Percentiles rank a stretch among this genome's conserved stretches.
These are phyloP conservation scores for Spisula solida DNA, from an alignment of 2,888 invertebrate species.

Conservation along the genomic window DNA sequence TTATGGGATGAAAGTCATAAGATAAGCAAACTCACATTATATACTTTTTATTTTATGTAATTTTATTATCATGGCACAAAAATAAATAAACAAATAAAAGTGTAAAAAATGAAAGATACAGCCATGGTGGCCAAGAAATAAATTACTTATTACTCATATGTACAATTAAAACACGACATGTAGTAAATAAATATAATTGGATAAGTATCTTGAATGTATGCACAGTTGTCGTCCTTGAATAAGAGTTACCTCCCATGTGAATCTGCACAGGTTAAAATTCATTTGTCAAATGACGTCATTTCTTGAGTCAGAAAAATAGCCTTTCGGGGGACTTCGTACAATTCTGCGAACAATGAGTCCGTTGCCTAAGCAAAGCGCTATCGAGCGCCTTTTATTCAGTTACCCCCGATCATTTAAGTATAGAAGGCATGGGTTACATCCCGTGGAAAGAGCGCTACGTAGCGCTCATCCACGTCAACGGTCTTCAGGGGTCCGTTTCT, in stretches of 20 bases:
- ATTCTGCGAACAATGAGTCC: no score
- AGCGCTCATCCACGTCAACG: no score
- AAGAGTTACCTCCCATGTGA: neutral
- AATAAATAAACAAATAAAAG: conserved; percentile 8
- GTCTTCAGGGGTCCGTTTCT: no score
- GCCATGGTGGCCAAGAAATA: neutral
- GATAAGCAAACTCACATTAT: neutral
- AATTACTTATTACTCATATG: neutral
- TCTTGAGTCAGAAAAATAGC: neutral
- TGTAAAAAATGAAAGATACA: neutral
- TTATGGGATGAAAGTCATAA: neutral
- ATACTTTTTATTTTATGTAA: neutral
- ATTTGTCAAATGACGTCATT: neutral
- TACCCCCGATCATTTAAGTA: no score
- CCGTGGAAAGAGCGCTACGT: no score
- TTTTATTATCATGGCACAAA: conserved; percentile 20
- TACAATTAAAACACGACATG: neutral
- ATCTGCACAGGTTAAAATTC: neutral
- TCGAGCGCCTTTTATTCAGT: no score
- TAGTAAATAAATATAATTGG: conserved; percentile 8
- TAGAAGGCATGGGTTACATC: no score
- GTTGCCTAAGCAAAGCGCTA: no score
- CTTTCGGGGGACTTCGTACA: no score
- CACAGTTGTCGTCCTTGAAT: no score
- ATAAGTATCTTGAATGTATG: no score